Evolutionary conservation across 1,140 invertebrate genomes (phyloP), one percentile per base, ranked within the genome.

Genomic region (Wiebesia pumilae): DNA sequence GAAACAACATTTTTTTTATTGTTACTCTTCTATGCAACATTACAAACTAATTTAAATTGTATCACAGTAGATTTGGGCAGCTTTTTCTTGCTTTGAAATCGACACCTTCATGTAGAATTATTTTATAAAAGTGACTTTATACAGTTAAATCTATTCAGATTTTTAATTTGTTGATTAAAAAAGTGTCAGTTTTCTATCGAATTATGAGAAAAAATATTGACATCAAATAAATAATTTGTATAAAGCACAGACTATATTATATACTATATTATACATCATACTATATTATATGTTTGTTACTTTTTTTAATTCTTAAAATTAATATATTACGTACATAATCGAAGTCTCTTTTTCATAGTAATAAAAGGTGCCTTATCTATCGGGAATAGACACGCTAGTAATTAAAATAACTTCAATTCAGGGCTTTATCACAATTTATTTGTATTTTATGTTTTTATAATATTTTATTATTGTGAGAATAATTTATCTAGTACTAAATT

Each of bases 1-100:
- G n/a, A 73, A 83, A 40, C 16, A 40, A 27, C 21, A 38, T 81
- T 67, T 12, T 67, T n/a, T 69, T 81, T 69, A 9, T 81, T 43
- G 62, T 80, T 73, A 51, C 35, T 83, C 21, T 73, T 83, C 14
- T 38, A 83, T 54, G 62, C 30, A 69, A 51, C 38, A 47, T 83
- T 83, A 30, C 47, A 69, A 54, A 54, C 1, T 54, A 30, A 24
- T 83, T 51, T 67, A 73, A 83, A 73, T 83, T 51, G 67, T 73
- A 54, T 6, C 3, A 73, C 16, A 58, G 38, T 30, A 73, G 81
- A 73, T 58, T 27, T 51, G 62, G 62, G 65, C 40, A 71, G 27
- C 65, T 73, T 83, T 82, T 82, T 83, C n/a, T 83, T 83, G 80
- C 80, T 82, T 83, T 58, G 67, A 83, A 83, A 83, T 73, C 10